Conservation (phyloP, 2,113 vertebrate species). For the Scolopax mira region DNA sequence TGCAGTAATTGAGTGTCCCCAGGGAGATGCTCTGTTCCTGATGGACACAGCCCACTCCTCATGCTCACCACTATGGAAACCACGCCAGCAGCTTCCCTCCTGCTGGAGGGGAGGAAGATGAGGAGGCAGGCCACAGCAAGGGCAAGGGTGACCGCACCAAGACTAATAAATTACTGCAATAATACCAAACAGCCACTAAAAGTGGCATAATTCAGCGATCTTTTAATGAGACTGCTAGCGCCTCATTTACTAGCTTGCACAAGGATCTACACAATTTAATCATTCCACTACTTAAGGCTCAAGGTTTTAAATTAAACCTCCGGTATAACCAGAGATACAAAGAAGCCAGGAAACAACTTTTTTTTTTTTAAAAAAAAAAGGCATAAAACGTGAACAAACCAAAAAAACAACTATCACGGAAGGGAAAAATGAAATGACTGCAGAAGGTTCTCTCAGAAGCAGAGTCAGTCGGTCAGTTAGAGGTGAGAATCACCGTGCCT, state of each 20-base stretch:
- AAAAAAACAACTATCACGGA: not conserved
- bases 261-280: not conserved
- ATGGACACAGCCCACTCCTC: not conserved
- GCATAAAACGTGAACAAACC: not conserved
- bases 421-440: not conserved
- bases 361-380: not conserved
- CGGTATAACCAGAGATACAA: not conserved
- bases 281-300: not conserved
- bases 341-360: not conserved
- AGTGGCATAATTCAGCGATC: not conserved
- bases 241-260: not conserved
- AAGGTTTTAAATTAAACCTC: not conserved
- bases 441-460: not conserved
- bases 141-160: not conserved
- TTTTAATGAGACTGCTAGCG: rapidly evolving
- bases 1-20: not conserved
- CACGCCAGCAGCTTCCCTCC: not conserved
- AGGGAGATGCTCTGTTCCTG: not conserved
- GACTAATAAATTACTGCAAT: not conserved
- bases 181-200: not conserved
- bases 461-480: too few species aligned
- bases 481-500: rapidly evolving
- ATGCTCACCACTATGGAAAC: not conserved
- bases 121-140: not conserved
- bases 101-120: rapidly evolving